These are phyloP conservation scores for Lepidocolaptes lacrymiger DNA, from an alignment of 2,797 vertebrate genomes.

Conservation along the genomic window DNA sequence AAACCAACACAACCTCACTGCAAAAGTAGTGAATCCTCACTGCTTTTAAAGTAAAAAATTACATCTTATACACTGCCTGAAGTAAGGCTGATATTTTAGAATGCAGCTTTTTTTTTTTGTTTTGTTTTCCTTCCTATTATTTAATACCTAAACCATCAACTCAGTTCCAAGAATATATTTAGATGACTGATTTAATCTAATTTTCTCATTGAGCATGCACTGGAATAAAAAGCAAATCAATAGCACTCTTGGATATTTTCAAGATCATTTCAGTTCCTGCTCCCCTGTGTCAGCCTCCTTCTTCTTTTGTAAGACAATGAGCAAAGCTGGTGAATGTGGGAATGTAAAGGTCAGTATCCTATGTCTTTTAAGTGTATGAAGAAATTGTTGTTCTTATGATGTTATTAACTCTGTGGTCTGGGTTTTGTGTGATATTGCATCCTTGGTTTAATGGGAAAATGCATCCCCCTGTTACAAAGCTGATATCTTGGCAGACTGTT, in stretches of 20 bases:
- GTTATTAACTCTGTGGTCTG: background rate
- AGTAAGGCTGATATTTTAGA: background rate
- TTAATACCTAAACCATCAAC: background rate
- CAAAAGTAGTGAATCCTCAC: background rate
- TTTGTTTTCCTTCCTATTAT: background rate
- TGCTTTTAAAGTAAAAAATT: background rate
- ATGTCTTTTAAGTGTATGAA: background rate
- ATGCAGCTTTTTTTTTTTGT: background rate
- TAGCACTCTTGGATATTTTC: constrained; percentile 5
- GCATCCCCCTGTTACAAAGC: rapidly evolving
- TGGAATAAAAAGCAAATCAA: constrained; percentile 37
- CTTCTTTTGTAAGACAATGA: background rate
- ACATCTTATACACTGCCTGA: background rate
- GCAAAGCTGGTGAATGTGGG: background rate
- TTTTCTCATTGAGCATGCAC: constrained; percentile 31
- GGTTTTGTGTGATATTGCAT: background rate
- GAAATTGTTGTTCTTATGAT: background rate
- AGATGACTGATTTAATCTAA: constrained; percentile 29
- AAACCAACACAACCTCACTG: background rate
- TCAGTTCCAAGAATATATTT: constrained; percentile 12
- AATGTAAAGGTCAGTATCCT: background rate
- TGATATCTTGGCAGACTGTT: background rate
- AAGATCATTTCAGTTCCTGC: background rate
- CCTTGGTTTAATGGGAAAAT: background rate
- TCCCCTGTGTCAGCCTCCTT: background rate